phyloP scores from a whole-genome alignment of 2,797 vertebrate species.

The Galaxias olidus region DNA sequence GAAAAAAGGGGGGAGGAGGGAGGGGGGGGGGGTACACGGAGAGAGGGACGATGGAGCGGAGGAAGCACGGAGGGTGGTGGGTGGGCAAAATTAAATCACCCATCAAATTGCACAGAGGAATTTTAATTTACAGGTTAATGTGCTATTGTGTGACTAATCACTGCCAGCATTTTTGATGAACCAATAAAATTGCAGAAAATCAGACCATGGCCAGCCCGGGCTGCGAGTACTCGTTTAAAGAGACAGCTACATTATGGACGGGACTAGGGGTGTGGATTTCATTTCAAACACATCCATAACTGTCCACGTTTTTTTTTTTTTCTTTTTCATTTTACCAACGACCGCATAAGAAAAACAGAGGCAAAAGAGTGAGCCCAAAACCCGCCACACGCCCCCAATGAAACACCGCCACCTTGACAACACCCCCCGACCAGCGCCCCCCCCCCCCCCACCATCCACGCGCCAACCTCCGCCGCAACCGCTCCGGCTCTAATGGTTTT shows the following conservation, averaged over 20 bases:
- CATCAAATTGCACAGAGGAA: slow-evolving; percentile 99
- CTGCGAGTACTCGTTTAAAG: slow-evolving; percentile 46
- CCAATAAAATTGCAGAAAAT: slow-evolving; percentile 75
- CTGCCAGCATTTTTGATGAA: slow-evolving; percentile 91
- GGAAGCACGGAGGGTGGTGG: slow-evolving; percentile 40
- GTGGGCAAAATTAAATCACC: slow-evolving; percentile 99
- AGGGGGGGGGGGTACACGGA: slow-evolving; percentile 45
- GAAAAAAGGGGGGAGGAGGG: slow-evolving; percentile 3
- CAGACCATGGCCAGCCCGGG: not conserved
- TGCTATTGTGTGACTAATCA: slow-evolving; percentile 99
- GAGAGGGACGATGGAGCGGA: slow-evolving; percentile 36
- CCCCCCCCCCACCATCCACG: slow-evolving; percentile 58
- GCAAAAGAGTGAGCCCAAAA: too few relatives aligned
- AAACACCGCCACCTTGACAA: slow-evolving; percentile 73
- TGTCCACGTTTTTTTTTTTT: too few relatives aligned
- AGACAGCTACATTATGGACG: too few relatives aligned
- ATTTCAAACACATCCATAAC: too few relatives aligned
- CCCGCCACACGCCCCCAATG: too few relatives aligned
- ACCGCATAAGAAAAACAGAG: slow-evolving; percentile 16
- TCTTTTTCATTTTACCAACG: too few relatives aligned
- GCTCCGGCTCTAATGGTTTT: slow-evolving; percentile 94
- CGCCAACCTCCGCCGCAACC: slow-evolving; percentile 92
- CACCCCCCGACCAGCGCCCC: too few relatives aligned
- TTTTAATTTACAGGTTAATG: slow-evolving; percentile 99
- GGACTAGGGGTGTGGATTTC: too few relatives aligned